These are phyloP conservation scores for Papilio dardanus DNA, from an alignment of 1,140 invertebrate species.

Conservation along the genomic window DNA sequence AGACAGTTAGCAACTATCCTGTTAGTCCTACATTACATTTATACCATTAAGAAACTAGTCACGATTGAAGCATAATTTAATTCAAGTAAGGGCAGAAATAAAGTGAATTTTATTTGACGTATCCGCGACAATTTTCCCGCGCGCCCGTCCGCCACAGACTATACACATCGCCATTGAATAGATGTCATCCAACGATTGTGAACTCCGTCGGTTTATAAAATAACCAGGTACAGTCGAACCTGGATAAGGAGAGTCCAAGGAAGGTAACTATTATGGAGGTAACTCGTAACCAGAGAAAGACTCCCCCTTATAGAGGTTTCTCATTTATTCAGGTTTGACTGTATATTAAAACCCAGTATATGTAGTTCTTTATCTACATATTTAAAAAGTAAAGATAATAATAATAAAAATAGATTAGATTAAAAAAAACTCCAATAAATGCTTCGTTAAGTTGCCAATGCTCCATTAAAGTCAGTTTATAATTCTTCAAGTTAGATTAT, in stretches of 20 bases:
- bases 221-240: background rate
- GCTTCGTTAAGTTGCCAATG: background rate
- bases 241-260: too few relatives aligned
- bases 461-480: background rate
- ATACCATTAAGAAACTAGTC: background rate
- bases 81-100: slow-evolving; percentile 8
- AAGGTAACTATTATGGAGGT: too few relatives aligned
- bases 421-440: too few relatives aligned
- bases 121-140: slow-evolving; percentile 33
- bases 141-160: slow-evolving; percentile 5
- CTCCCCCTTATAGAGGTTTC: too few relatives aligned
- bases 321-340: too few relatives aligned
- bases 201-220: background rate
- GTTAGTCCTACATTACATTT: background rate
- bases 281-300: too few relatives aligned
- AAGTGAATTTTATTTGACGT: slow-evolving; percentile 12
- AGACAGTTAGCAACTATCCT: background rate
- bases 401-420: too few relatives aligned
- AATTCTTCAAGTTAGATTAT: background rate
- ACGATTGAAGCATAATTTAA: slow-evolving; percentile 5
- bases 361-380: too few relatives aligned
- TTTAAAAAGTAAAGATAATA: too few relatives aligned
- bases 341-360: too few relatives aligned
- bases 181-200: background rate
- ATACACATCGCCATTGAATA: background rate